Percentiles rank a stretch among this genome's conserved stretches.
Conservation (phyloP, 2,888 invertebrate species). For the Callyntrura sp. region DNA sequence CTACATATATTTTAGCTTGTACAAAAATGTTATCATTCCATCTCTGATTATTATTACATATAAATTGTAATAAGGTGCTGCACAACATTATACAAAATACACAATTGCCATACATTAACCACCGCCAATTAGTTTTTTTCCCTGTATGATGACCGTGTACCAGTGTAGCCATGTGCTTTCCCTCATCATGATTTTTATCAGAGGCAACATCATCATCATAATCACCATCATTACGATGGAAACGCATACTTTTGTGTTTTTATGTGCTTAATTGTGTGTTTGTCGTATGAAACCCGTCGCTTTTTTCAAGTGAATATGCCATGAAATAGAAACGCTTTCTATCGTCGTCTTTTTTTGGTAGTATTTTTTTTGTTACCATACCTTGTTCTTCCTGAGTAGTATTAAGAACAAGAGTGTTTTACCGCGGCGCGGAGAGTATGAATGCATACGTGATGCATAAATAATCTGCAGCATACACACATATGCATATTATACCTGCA, state of each 20-base stretch:
- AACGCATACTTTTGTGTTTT: not conserved
- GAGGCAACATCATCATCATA: slow-evolving; percentile 7
- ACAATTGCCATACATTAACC: not conserved
- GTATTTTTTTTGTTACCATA: not conserved
- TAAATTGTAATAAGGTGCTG: not conserved
- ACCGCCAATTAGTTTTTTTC: not conserved
- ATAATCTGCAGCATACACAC: not conserved
- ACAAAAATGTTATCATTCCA: not conserved
- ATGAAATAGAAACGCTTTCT: not conserved
- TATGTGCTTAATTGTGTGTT: not conserved
- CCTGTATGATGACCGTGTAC: not conserved
- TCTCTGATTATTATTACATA: not conserved
- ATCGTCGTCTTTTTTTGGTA: not conserved
- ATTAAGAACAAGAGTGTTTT: slow-evolving; percentile 6
- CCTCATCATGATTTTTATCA: not conserved
- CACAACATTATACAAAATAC: not conserved
- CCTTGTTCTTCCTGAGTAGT: not conserved
- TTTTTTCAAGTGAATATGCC: not conserved
- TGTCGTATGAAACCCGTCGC: slow-evolving; percentile 2
- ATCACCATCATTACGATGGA: not conserved
- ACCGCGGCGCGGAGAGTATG: not conserved
- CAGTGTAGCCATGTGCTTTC: slow-evolving; percentile 8
- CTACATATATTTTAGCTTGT: not conserved
- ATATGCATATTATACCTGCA: not conserved
- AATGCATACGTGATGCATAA: not conserved